Conservation (phyloP, 2,888 invertebrate species). For the Lasioglossum calceatum region DNA sequence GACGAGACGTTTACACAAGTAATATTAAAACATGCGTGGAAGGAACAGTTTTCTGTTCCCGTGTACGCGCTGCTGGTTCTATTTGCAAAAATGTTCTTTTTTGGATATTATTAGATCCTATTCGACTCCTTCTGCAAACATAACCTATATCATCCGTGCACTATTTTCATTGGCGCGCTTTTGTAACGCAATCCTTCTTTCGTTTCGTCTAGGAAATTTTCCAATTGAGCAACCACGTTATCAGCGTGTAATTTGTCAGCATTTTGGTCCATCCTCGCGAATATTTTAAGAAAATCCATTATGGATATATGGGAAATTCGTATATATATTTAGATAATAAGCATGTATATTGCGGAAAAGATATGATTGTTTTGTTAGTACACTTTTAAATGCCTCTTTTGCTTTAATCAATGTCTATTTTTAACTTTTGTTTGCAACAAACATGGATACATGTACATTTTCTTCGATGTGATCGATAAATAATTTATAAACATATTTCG, state of each 20-base stretch:
- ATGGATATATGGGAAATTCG: background rate
- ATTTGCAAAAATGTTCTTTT: background rate
- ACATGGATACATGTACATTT: background rate
- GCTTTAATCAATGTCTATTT: conserved; percentile 4
- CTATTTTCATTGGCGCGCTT: conserved; percentile 52
- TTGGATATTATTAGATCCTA: background rate
- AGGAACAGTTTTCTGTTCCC: background rate
- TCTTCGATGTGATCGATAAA: conserved; percentile 5
- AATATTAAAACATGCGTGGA: conserved; percentile 44
- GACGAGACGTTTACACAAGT: conserved; percentile 87
- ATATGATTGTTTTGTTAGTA: background rate
- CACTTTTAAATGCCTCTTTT: background rate
- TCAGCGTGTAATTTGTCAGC: background rate
- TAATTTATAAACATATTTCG: background rate
- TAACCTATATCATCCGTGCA: conserved; percentile 38
- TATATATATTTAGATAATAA: background rate
- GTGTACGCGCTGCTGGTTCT: background rate
- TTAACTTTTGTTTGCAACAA: background rate
- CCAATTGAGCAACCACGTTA: background rate
- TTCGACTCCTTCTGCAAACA: conserved; percentile 14
- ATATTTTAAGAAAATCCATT: conserved; percentile 1
- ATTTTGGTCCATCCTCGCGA: background rate
- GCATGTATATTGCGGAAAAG: background rate
- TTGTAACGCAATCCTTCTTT: conserved; percentile 14
- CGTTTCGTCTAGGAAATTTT: background rate